phyloP scores from a whole-genome alignment of 1,140 invertebrate species.

The Argopecten irradians region DNA sequence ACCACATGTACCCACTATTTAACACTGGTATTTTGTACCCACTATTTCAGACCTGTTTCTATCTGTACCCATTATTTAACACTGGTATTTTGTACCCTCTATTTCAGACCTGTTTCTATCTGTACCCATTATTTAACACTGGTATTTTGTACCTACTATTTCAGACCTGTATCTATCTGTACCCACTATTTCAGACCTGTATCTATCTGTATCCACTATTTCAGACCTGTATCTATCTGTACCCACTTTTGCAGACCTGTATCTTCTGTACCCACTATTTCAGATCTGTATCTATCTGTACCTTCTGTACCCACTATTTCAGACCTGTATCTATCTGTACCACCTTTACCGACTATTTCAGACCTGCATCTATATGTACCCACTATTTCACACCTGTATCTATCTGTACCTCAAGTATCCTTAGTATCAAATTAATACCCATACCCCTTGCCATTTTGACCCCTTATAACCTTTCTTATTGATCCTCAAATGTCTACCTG shows the following conservation, averaged over 20 bases:
- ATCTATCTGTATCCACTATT: neutral
- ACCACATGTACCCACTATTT: no score
- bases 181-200: neutral
- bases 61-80: no score
- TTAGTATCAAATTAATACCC: neutral
- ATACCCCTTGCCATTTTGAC: no score
- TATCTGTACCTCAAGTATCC: neutral
- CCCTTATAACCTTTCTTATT: no score
- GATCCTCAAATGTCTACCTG: neutral
- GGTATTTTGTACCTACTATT: neutral
- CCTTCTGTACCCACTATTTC: neutral
- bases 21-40: no score
- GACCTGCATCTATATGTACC: neutral
- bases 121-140: no score
- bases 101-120: no score
- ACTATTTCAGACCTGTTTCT: no score
- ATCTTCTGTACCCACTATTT: neutral
- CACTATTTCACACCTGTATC: neutral
- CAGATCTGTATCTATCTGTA: neutral
- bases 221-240: neutral
- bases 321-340: neutral
- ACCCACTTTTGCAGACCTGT: no score
- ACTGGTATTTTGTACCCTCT: no score
- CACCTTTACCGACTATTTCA: neutral
- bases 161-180: neutral